Base-by-base conservation (phyloP, 1,140 invertebrate species). In the Conus ventricosus region DNA sequence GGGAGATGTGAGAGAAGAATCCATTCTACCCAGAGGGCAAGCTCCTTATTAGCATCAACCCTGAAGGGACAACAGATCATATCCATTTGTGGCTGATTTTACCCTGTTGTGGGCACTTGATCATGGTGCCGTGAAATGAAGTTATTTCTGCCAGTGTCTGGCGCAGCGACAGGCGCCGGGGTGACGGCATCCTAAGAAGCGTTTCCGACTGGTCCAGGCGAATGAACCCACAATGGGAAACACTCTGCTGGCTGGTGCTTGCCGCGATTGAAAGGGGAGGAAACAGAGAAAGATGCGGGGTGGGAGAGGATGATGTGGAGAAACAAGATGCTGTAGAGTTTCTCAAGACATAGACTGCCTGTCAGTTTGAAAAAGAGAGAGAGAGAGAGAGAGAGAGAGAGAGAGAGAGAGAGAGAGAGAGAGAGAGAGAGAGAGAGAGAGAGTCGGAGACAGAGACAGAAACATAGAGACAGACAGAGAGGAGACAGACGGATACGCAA, bases 101-200 rank as follows among this genome's bases (percentile, higher is more conserved):
- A 78, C 7, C 15, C 76, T 78, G 76, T 78, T 39, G 76, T 39
- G 51, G 76, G 76, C 76, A 39, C 76, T 78, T 78, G 76, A 78
- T 78, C 76, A 78, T 8, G 76, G 7, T 39, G 6, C n/a, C 76
- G 76, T 27, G 76, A 78, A 78, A 78, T 78, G 76, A 78, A 78
- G 76, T 78, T 25, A 78, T 78, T 78, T 78, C 76, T 78, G 57
- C 8, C n/a, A 78, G 23, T 78, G 76, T 78, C 6, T 39, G n/a
- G 76, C 8, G 76, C 23, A 7, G 11, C 8, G 23, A 25, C 23
- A 39, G 25, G n/a, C 13, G 15, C 57, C 25, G 10, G 25, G 11
- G 71, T 5, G 76, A 11, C 76, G 7, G 76, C 13, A 27, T 20
- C 39, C n/a, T 78, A 39, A 11, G 76, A 78, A 78, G 76, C 25